A percentile compares a stretch with the other conserved stretches of the same genome.
These are phyloP conservation scores for Paedocypris sp. DNA, from an alignment of 2,113 vertebrate species.

Conservation along the genomic window DNA sequence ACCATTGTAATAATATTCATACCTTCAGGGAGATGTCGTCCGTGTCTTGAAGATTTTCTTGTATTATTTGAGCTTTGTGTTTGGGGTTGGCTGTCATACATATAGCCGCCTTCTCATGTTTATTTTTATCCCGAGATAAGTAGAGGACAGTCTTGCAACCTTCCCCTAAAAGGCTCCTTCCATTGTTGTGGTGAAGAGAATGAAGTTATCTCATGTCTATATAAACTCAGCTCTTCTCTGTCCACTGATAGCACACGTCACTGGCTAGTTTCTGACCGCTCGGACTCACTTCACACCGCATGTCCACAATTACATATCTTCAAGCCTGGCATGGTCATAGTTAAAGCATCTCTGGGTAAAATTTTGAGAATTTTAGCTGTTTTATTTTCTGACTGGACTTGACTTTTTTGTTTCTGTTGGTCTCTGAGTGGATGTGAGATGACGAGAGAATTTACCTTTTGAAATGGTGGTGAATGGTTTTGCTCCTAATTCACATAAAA, in stretches of 20 bases:
- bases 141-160: constrained; percentile 38
- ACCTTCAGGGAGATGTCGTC: too few relatives aligned
- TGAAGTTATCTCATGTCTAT: background rate
- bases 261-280: background rate
- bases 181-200: constrained; percentile 6
- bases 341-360: too few relatives aligned
- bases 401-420: too few relatives aligned
- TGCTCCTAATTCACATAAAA: too few relatives aligned
- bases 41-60: background rate
- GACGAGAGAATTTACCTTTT: too few relatives aligned
- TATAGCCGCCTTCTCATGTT: constrained; percentile 16
- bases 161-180: constrained; percentile 47
- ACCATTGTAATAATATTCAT: too few relatives aligned
- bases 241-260: background rate
- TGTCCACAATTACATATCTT: background rate
- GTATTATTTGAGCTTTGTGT: too few relatives aligned
- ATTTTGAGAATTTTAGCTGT: too few relatives aligned
- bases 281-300: background rate
- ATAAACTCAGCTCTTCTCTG: background rate
- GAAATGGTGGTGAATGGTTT: too few relatives aligned
- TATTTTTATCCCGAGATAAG: constrained; percentile 60
- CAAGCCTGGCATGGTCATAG: too few relatives aligned
- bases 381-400: too few relatives aligned
- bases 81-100: constrained; percentile 13
- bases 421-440: too few relatives aligned